These are phyloP conservation scores for Cancer borealis DNA, from an alignment of 2,888 invertebrate species.

Conservation along the genomic window DNA sequence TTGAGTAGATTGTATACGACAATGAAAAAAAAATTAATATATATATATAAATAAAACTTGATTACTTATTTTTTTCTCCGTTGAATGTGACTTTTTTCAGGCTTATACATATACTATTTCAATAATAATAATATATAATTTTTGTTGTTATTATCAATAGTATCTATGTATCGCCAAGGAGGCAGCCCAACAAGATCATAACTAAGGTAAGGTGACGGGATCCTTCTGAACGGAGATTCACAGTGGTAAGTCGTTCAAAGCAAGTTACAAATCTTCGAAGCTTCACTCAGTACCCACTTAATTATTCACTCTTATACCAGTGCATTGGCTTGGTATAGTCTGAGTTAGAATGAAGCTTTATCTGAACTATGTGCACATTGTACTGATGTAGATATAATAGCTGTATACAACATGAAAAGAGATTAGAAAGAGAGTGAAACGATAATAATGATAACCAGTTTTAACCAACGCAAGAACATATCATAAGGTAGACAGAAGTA, in stretches of 20 bases:
- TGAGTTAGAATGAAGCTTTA: no score
- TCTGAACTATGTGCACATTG: no score
- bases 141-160: neutral
- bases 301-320: neutral
- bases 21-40: neutral
- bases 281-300: neutral
- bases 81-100: neutral
- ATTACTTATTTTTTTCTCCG: neutral
- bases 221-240: neutral
- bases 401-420: no score
- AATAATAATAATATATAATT: neutral
- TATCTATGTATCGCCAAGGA: neutral
- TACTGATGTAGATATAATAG: no score
- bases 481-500: no score
- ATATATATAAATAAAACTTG: neutral
- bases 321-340: no score
- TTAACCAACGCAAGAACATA: no score
- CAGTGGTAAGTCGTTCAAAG: neutral
- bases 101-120: no score
- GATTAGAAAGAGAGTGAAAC: no score
- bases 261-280: neutral
- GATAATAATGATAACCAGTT: no score
- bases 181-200: neutral
- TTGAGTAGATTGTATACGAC: slow-evolving; percentile 43
- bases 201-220: neutral